Evolutionary conservation across 2,888 invertebrate genomes (phyloP).

Genomic region (Andrena minutula): DNA sequence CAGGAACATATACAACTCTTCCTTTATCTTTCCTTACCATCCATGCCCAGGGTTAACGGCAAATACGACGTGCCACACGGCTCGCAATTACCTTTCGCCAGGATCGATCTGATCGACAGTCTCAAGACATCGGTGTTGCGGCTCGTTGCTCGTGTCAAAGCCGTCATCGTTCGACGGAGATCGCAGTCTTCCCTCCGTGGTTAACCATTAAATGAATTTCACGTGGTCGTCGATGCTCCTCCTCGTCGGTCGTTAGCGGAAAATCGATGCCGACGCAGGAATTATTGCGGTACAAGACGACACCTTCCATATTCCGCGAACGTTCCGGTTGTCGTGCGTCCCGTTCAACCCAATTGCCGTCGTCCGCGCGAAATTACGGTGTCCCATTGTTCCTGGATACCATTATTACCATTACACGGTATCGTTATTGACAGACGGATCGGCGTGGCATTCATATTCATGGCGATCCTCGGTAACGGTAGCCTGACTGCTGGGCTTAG

Average conservation of each 20-base stretch:
- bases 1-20: too few relatives aligned
- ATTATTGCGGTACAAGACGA: slow-evolving; percentile 36
- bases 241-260: neutral
- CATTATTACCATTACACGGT: slow-evolving; percentile 65
- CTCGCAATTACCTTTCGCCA: slow-evolving; percentile 26
- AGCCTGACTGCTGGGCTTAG: neutral
- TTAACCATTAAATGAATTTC: slow-evolving; percentile 14
- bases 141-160: slow-evolving; percentile 23
- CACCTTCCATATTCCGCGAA: slow-evolving; percentile 54
- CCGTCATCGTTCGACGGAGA: slow-evolving; percentile 19
- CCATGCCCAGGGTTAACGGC: neutral
- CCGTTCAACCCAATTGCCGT: slow-evolving; percentile 36
- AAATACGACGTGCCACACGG: neutral
- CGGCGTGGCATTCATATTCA: slow-evolving; percentile 59
- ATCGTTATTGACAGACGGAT: slow-evolving; percentile 64
- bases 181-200: neutral
- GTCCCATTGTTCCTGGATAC: slow-evolving; percentile 60
- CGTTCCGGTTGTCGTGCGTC: slow-evolving; percentile 48
- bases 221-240: neutral
- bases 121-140: slow-evolving; percentile 16
- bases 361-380: slow-evolving; percentile 54
- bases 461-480: slow-evolving; percentile 46
- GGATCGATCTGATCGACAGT: slow-evolving; percentile 18
- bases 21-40: too few relatives aligned
- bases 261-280: slow-evolving; percentile 30